Conservation (phyloP, 2,797 vertebrate genomes). For the Hemibagrus guttatus region DNA sequence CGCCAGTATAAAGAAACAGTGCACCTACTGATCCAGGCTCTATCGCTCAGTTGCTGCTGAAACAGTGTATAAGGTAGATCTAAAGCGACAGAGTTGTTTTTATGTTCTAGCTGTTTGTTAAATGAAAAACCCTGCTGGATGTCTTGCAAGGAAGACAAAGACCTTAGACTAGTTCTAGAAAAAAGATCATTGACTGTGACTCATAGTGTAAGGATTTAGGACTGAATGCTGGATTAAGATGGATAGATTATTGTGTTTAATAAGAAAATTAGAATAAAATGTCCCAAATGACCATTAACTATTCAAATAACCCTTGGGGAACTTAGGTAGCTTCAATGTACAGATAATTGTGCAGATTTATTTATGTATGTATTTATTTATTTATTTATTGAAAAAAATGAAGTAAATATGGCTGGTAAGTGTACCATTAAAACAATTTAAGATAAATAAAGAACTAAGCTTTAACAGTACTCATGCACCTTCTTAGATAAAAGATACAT, state of each 20-base stretch:
- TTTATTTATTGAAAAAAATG: too few species aligned
- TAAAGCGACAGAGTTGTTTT: not conserved
- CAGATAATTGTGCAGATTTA: not conserved
- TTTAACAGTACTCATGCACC: not conserved
- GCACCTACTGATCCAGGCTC: not conserved
- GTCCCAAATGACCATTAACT: not conserved
- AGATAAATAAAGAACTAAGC: not conserved
- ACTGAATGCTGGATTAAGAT: too few species aligned
- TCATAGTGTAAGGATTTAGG: not conserved
- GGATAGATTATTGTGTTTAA: not conserved
- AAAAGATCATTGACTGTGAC: not conserved
- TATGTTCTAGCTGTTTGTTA: not conserved
- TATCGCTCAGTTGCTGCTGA: not conserved
- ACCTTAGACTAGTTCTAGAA: not conserved
- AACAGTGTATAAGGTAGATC: not conserved
- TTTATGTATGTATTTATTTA: too few species aligned
- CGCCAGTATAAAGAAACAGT: not conserved
- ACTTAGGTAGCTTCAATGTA: not conserved
- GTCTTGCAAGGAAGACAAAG: not conserved
- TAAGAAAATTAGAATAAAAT: not conserved
- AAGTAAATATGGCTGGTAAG: not conserved
- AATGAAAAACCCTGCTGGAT: not conserved
- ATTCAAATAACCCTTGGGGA: not conserved
- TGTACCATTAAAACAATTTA: not conserved
- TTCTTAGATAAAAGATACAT: not conserved